Evolutionary conservation across 2,113 vertebrate genomes (phyloP).

Genomic region (Fregata magnificens): DNA sequence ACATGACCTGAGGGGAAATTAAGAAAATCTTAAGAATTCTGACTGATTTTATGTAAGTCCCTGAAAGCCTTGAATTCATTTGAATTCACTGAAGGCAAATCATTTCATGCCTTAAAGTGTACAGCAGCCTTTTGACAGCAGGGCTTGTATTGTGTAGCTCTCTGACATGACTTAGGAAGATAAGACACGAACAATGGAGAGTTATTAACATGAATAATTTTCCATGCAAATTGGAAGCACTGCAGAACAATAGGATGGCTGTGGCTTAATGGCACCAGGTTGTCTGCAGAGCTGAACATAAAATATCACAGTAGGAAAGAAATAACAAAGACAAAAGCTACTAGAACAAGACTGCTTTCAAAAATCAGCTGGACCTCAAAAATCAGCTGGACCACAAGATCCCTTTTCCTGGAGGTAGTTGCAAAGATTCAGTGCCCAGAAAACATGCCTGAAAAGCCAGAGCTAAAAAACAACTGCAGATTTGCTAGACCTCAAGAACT

Average conservation of each 20-base stretch:
- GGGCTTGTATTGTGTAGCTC: not conserved
- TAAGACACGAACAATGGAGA: conserved; percentile 34
- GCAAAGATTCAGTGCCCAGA: not conserved
- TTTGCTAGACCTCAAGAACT: not conserved
- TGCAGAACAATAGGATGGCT: not conserved
- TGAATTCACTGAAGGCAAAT: not conserved
- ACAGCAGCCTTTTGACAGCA: not conserved
- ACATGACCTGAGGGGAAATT: not conserved
- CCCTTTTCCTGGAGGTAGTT: not conserved
- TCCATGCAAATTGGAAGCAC: conserved; percentile 25
- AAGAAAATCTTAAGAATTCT: not conserved
- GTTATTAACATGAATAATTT: conserved; percentile 41
- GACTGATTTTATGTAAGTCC: not conserved
- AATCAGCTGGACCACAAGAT: not conserved
- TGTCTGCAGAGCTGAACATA: not conserved
- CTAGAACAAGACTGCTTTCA: not conserved
- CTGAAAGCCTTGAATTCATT: not conserved
- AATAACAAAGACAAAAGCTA: not conserved
- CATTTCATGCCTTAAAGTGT: not conserved
- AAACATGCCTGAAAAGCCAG: not conserved
- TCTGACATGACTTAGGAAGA: conserved; percentile 22
- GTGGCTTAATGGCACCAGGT: not conserved
- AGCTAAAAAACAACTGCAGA: not conserved
- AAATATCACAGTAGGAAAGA: not conserved
- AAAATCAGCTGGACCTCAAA: not conserved